These are phyloP conservation scores for Ceratoteleas bidentatus DNA, from an alignment of 1,140 invertebrate genomes.

Conservation along the genomic window DNA sequence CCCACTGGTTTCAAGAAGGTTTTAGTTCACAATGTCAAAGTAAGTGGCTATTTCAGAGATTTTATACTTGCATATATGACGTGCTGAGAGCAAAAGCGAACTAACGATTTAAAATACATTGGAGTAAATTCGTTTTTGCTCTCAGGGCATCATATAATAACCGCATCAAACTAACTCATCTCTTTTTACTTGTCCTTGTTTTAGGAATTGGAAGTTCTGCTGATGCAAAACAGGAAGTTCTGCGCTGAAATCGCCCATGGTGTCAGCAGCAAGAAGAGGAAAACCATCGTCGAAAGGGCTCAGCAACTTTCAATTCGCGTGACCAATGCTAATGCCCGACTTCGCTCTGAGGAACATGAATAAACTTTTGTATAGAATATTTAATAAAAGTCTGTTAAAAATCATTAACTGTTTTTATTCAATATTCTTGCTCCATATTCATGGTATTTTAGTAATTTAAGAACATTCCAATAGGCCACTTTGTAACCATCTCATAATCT, in stretches of 20 bases:
- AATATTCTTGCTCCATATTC: no score
- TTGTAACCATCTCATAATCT: no score
- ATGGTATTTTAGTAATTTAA: no score
- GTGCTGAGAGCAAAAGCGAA: no score
- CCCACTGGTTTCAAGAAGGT: slow-evolving; percentile 99
- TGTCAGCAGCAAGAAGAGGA: slow-evolving; percentile 98
- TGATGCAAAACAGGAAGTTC: slow-evolving; percentile 99
- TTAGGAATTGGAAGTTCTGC: slow-evolving; percentile 97
- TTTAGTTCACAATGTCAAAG: slow-evolving; percentile 91
- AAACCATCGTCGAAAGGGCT: slow-evolving; percentile 97
- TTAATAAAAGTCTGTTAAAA: slow-evolving; percentile 38
- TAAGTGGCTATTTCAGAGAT: slow-evolving; percentile 75
- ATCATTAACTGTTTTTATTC: no score
- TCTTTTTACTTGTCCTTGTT: slow-evolving; percentile 1
- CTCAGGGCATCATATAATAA: no score
- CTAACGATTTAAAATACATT: no score
- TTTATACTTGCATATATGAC: no score
- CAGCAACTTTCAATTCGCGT: slow-evolving; percentile 97
- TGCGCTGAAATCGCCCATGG: slow-evolving; percentile 98
- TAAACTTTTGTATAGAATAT: slow-evolving; percentile 84
- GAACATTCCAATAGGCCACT: no score
- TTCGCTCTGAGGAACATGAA: slow-evolving; percentile 99
- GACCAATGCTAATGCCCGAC: slow-evolving; percentile 96
- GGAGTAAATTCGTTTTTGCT: no score
- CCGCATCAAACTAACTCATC: not conserved